Percentiles rank a stretch among this genome's conserved stretches.
Evolutionary conservation across 2,113 vertebrate species (phyloP).

Genomic region (Puntigrus tetrazona): DNA sequence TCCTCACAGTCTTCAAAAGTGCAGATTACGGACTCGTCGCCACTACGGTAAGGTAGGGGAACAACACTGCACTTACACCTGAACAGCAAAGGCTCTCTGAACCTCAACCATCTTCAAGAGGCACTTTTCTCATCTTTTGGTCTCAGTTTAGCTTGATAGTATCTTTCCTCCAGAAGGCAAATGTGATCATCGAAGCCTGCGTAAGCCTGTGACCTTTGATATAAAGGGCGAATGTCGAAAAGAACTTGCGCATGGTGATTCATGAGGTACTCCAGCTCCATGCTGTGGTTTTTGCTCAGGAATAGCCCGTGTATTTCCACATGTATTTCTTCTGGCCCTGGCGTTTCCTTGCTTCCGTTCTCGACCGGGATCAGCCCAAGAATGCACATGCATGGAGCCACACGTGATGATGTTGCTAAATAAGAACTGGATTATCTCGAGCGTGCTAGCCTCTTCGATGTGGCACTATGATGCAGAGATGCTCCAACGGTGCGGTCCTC

Average conservation of each 20-base stretch:
- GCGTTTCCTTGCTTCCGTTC: slow-evolving; percentile 14
- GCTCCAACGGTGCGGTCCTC: slow-evolving; percentile 49
- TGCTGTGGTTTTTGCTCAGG: slow-evolving; percentile 52
- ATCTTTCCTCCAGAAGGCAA: slow-evolving; percentile 59
- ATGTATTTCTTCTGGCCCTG: slow-evolving; percentile 46
- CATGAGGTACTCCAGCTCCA: slow-evolving; percentile 65
- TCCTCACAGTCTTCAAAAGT: neutral
- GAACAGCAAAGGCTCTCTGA: slow-evolving; percentile 46
- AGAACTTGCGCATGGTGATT: slow-evolving; percentile 56
- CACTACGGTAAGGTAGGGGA: slow-evolving; percentile 15
- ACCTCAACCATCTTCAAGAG: slow-evolving; percentile 69
- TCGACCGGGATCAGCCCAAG: neutral
- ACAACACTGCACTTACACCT: slow-evolving; percentile 48
- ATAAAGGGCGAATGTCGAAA: slow-evolving; percentile 74
- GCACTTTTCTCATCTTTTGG: slow-evolving; percentile 76
- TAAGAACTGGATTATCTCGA: slow-evolving; percentile 63
- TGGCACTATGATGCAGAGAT: slow-evolving; percentile 60
- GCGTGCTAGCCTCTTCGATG: slow-evolving; percentile 47
- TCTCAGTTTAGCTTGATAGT: slow-evolving; percentile 61
- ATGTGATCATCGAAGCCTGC: slow-evolving; percentile 41
- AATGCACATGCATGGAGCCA: slow-evolving; percentile 44
- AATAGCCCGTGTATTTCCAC: slow-evolving; percentile 47
- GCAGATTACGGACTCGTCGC: neutral
- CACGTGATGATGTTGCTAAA: slow-evolving; percentile 56
- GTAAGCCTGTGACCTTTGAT: slow-evolving; percentile 58